Percentiles rank a stretch among this genome's conserved stretches.
Conservation (phyloP, 2,113 vertebrate species). For the Hydrochoerus hydrochaeris region DNA sequence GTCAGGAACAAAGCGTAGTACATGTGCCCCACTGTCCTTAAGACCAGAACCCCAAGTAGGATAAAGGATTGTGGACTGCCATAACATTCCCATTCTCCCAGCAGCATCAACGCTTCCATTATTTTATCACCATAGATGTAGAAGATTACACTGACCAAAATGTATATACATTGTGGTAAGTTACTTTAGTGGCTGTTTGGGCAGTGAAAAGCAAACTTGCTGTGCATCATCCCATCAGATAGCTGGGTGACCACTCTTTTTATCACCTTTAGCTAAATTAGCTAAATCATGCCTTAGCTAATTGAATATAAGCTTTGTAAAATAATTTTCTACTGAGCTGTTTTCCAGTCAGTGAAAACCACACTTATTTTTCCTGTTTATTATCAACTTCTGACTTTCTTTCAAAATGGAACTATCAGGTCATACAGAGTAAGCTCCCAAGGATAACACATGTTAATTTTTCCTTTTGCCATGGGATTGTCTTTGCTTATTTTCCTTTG, state of each 20-base stretch:
- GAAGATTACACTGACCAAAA: constrained; percentile 22
- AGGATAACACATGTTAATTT: background rate
- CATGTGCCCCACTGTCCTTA: background rate
- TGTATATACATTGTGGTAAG: background rate
- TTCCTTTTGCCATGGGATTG: constrained; percentile 26
- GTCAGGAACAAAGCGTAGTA: background rate
- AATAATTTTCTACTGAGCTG: constrained; percentile 56
- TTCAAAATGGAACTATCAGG: constrained; percentile 41
- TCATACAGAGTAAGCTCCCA: background rate
- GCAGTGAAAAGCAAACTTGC: background rate
- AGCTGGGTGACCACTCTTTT: background rate
- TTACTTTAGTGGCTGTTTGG: background rate
- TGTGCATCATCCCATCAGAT: background rate
- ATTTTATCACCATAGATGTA: background rate
- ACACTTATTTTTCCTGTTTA: constrained; percentile 44
- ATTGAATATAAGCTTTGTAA: constrained; percentile 30
- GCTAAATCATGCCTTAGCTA: constrained; percentile 57
- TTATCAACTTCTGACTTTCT: constrained; percentile 54
- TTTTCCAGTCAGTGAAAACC: constrained; percentile 25
- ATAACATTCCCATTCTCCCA: background rate
- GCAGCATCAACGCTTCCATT: background rate
- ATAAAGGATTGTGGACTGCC: background rate
- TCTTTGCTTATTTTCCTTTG: constrained; percentile 51
- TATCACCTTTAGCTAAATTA: no score
- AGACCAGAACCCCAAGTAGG: background rate